phyloP scores from a whole-genome alignment of 2,888 invertebrate genomes.

The Eupithecia insigniata region DNA sequence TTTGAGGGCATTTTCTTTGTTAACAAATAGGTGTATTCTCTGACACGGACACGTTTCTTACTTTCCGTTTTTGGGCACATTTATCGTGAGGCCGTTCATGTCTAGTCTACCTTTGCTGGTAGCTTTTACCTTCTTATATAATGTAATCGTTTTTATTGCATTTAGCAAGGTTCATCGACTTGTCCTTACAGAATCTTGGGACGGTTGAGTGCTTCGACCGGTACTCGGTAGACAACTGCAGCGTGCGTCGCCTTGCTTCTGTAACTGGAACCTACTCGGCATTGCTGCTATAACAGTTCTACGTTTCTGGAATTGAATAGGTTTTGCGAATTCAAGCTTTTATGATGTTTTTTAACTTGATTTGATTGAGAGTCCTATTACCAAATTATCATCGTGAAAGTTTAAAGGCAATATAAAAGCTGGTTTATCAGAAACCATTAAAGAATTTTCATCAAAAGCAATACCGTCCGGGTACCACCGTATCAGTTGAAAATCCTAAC shows the following conservation, averaged over 20 bases:
- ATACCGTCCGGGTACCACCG: too few relatives aligned
- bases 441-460: not conserved
- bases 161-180: slow-evolving; percentile 21
- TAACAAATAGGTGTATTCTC: not conserved
- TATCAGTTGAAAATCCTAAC: not conserved
- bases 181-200: slow-evolving; percentile 22
- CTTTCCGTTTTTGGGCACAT: not conserved
- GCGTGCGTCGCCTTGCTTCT: slow-evolving; percentile 11
- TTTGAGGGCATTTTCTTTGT: not conserved
- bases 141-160: not conserved
- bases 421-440: not conserved
- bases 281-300: not conserved
- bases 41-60: not conserved
- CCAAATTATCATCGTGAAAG: not conserved
- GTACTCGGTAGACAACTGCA: slow-evolving; percentile 13
- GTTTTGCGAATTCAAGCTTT: not conserved
- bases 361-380: not conserved
- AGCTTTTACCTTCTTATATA: not conserved
- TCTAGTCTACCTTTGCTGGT: not conserved
- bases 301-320: not conserved
- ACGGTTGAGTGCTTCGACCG: slow-evolving; percentile 21
- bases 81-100: not conserved
- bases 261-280: slow-evolving; percentile 10
- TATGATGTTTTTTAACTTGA: not conserved
- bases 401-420: not conserved